phyloP scores from a whole-genome alignment of 2,113 vertebrate species.

The Tursiops truncatus region DNA sequence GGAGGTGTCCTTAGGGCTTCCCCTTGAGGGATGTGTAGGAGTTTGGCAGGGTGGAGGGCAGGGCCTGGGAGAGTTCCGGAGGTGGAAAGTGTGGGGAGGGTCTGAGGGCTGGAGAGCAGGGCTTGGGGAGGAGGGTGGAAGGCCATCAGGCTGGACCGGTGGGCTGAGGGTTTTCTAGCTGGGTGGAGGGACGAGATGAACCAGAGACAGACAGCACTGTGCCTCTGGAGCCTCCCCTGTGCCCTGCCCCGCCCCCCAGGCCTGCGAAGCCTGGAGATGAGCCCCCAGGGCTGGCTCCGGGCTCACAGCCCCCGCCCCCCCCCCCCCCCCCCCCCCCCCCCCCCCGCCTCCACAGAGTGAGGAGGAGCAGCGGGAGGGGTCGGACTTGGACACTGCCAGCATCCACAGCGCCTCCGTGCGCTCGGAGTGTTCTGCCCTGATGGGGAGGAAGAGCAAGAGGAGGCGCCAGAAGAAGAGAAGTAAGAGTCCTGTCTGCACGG shows the following conservation, averaged over 20 bases:
- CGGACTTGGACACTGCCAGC: conserved; percentile 96
- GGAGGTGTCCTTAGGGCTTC: background rate
- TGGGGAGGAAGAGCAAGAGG: conserved; percentile 92
- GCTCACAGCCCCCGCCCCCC: background rate
- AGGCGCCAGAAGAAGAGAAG: conserved; percentile 96
- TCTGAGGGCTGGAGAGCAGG: background rate
- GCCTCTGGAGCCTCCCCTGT: background rate
- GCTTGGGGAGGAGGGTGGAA: background rate
- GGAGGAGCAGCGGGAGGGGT: conserved; percentile 97
- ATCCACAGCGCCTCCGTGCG: conserved; percentile 96
- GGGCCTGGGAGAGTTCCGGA: background rate
- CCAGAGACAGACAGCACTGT: background rate
- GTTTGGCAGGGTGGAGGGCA: background rate
- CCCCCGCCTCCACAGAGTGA: conserved; percentile 88
- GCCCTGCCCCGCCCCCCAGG: background rate
- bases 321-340: no score
- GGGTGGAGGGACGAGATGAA: no score
- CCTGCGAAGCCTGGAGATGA: background rate
- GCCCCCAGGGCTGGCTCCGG: no score
- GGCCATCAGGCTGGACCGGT: background rate
- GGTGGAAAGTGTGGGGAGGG: background rate
- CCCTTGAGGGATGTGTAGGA: background rate
- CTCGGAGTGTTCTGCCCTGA: conserved; percentile 90
- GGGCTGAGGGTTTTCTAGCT: background rate
- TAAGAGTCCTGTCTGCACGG: conserved; percentile 74